Percentiles rank a stretch among this genome's conserved stretches.
Conservation (phyloP, 2,888 invertebrate genomes). For the Archips crataeganus region DNA sequence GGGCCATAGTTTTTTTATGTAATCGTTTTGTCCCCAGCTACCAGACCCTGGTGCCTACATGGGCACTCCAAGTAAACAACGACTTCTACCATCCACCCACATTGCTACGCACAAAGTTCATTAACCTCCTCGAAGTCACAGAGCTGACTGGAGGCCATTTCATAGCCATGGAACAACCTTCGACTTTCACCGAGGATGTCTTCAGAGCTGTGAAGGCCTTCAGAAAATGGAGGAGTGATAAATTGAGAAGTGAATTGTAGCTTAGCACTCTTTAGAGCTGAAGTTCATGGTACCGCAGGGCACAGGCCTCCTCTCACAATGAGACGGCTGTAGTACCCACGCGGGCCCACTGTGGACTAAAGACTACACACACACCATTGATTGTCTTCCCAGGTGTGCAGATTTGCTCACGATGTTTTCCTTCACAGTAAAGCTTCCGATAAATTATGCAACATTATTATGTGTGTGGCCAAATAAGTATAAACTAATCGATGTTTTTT, state of each 20-base stretch:
- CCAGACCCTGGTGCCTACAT: slow-evolving; percentile 86
- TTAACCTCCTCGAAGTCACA: slow-evolving; percentile 87
- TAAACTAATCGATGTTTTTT: too few species aligned
- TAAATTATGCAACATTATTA: too few species aligned
- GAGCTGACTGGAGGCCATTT: slow-evolving; percentile 91
- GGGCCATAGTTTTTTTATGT: not conserved
- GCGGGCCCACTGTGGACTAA: too few species aligned
- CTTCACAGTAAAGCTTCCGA: too few species aligned
- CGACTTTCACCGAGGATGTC: slow-evolving; percentile 88
- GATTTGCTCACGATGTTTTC: too few species aligned
- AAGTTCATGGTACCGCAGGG: too few species aligned
- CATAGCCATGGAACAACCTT: slow-evolving; percentile 90
- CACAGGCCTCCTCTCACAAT: too few species aligned
- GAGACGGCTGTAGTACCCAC: too few species aligned
- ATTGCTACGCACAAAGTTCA: slow-evolving; percentile 78
- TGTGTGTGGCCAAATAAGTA: too few species aligned
- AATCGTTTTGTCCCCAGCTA: slow-evolving; percentile 64
- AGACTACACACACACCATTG: too few species aligned
- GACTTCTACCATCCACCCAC: slow-evolving; percentile 86
- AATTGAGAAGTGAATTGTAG: slow-evolving; percentile 18
- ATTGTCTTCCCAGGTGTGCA: too few species aligned
- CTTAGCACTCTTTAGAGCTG: not conserved
- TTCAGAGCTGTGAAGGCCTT: slow-evolving; percentile 41
- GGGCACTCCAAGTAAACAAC: slow-evolving; percentile 87
- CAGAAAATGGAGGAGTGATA: not conserved